Evolutionary conservation across 2,113 vertebrate genomes (phyloP), one percentile per base, ranked within the genome.

Genomic region (Apus apus): DNA sequence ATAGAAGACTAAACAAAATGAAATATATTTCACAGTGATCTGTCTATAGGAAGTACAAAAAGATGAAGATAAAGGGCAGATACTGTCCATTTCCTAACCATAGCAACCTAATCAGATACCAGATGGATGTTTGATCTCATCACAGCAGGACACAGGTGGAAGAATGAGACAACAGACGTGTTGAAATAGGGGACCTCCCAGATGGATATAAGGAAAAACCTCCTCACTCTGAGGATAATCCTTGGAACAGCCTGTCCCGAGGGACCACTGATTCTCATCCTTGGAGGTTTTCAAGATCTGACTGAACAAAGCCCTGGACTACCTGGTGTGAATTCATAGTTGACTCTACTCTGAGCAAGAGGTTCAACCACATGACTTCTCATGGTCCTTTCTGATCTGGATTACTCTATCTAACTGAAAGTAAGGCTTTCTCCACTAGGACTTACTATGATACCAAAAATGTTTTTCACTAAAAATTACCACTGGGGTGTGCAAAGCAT

Each of bases 121-220:
- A 50, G 67, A 16, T 36, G 48, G 36, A n/a, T 48, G 45, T 66
- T 66, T 87, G 64, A 70, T 68, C 34, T 58, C 87, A n/a, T 20
- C 66, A 51, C 30, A 85, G 73, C 65, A 58, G 57, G 46, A 66
- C 46, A 34, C 0, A 3, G 40, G 48, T 23, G 38, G 51, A 16
- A 64, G 19, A 75, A 70, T 7, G 19, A 67, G 21, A 43, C 53
- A 18, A 5, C 2, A n/a, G 36, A 0, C 2, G 7, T 2, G 4
- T 2, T 65, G 34, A 73, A 90, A 80, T 8, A 21, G 17, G 14
- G 30, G 27, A 56, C 10, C 15, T 86, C 54, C 40, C 67, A n/a
- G 60, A 4, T 53, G 57, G 38, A 46, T 77, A 8, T 25, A 43
- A 56, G 50, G 40, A 32, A 66, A 79, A 83, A 20, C 8, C 22